A percentile compares a stretch with the other conserved stretches of the same genome.
Conservation (phyloP, 2,113 vertebrate species). For the Nycticebus coucang region DNA sequence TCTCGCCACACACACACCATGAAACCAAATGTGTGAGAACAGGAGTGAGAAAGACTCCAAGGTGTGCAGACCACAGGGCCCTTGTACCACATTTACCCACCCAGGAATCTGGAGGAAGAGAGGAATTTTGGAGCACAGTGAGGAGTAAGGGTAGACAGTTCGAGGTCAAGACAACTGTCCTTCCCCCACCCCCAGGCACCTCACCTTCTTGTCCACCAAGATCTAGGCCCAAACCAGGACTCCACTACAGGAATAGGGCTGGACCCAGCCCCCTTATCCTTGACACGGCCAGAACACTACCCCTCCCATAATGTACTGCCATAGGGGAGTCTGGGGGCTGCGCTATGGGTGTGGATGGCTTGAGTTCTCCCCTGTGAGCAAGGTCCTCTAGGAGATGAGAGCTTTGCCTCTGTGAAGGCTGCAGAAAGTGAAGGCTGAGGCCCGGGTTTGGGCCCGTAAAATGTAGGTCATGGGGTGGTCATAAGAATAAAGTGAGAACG, state of each 20-base stretch:
- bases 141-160: background rate
- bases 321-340: background rate
- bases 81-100: background rate
- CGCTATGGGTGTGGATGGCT: background rate
- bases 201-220: background rate
- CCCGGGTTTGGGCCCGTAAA: background rate
- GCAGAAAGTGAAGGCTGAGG: background rate
- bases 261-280: background rate
- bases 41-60: background rate
- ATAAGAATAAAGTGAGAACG: background rate
- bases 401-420: background rate
- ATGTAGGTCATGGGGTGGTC: no score
- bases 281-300: rapidly evolving
- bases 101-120: background rate
- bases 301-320: background rate
- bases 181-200: background rate
- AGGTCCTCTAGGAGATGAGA: background rate
- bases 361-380: rapidly evolving
- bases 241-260: background rate
- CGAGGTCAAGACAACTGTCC: background rate
- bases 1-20: no score
- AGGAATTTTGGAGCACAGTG: background rate
- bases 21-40: background rate
- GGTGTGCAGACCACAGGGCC: background rate
- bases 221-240: background rate